These are phyloP conservation scores for Ganaspis sp. DNA, from an alignment of 1,140 invertebrate genomes.

Conservation along the genomic window DNA sequence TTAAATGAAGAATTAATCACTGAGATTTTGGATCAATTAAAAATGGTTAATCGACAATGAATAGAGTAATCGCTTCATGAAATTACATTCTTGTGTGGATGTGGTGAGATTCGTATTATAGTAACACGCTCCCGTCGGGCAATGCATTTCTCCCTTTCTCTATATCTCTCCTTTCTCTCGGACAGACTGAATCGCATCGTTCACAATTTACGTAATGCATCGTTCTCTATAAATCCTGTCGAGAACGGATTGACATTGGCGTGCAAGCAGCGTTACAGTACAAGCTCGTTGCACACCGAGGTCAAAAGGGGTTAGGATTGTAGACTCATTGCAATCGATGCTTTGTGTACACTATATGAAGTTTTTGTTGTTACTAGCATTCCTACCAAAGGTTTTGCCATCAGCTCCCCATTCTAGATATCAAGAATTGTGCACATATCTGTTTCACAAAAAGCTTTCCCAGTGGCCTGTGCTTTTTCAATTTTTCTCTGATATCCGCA, in stretches of 20 bases:
- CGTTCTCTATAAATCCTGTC: slow-evolving; percentile 66
- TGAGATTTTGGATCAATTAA: neutral
- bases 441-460: neutral
- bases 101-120: neutral
- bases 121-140: neutral
- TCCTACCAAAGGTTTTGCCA: neutral
- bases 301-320: slow-evolving; percentile 41
- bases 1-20: neutral
- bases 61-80: slow-evolving; percentile 1
- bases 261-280: slow-evolving; percentile 36
- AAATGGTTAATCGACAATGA: neutral
- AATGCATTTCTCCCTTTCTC: slow-evolving; percentile 2
- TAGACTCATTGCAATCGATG: slow-evolving; percentile 39
- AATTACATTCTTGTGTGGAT: slow-evolving; percentile 17
- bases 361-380: slow-evolving; percentile 3
- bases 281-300: slow-evolving; percentile 43
- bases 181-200: slow-evolving; percentile 47
- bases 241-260: slow-evolving; percentile 63
- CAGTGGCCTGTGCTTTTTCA: neutral
- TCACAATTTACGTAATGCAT: slow-evolving; percentile 71
- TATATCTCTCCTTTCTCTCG: slow-evolving; percentile 10
- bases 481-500: neutral
- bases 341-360: slow-evolving; percentile 22
- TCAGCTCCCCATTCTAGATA: neutral
- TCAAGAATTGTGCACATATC: neutral